A percentile compares a stretch with the other conserved stretches of the same genome.
Evolutionary conservation across 2,797 vertebrate species (phyloP).

Genomic region (Mareca strepera): DNA sequence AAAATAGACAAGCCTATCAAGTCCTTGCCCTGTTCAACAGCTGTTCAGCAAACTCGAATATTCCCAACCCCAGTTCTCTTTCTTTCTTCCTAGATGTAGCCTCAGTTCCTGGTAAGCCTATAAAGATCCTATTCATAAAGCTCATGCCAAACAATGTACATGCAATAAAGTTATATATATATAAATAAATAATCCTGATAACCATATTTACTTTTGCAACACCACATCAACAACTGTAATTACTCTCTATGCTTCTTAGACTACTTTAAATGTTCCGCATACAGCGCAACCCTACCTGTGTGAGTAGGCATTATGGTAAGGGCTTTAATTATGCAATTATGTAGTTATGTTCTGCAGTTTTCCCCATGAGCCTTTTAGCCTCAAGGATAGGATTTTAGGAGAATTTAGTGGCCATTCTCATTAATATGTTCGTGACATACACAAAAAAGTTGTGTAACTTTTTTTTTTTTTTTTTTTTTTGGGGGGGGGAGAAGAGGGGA

Average conservation of each 20-base stretch:
- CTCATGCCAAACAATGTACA: background rate
- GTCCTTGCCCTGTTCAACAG: background rate
- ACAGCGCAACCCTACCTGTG: background rate
- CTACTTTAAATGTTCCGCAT: background rate
- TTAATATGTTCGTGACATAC: background rate
- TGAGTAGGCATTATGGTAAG: background rate
- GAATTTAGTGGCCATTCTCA: background rate
- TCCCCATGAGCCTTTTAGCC: background rate
- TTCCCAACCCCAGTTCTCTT: background rate
- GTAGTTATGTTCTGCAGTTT: background rate
- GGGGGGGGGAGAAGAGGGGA: no score
- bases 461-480: background rate
- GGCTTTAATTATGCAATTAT: background rate
- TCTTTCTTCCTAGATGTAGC: background rate
- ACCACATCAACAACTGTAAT: background rate
- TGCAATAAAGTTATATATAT: background rate
- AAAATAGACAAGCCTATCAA: background rate
- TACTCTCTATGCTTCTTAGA: background rate
- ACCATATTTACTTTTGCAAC: background rate
- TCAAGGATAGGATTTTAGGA: background rate
- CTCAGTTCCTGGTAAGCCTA: background rate
- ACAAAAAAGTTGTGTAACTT: background rate
- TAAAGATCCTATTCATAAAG: background rate
- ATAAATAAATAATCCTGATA: background rate
- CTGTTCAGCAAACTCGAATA: background rate